These are phyloP conservation scores for Chromoteleia sp. DNA, from an alignment of 2,888 invertebrate genomes.

Conservation along the genomic window DNA sequence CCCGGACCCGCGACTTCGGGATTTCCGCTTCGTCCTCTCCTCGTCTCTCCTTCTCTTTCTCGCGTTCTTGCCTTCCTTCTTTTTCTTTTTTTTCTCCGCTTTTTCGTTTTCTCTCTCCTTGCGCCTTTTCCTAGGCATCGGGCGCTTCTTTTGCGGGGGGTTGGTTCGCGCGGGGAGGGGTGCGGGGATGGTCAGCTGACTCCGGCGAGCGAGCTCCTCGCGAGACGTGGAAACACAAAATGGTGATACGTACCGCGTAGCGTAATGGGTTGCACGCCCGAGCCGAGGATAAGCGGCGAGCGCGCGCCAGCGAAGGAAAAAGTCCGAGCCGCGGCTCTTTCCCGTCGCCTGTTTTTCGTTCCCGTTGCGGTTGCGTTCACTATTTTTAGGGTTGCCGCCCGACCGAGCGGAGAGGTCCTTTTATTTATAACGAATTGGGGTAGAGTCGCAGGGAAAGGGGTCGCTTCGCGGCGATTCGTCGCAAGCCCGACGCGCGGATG, in stretches of 20 bases:
- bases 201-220: slow-evolving; percentile 5
- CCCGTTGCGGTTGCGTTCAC: background rate
- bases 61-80: no score
- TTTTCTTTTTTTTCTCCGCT: no score
- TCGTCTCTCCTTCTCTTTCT: slow-evolving; percentile 4
- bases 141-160: background rate
- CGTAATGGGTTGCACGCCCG: background rate
- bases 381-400: slow-evolving; percentile 19
- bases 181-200: slow-evolving; percentile 21
- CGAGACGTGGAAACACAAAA: slow-evolving; percentile 15
- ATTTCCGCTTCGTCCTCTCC: slow-evolving; percentile 1
- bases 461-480: background rate
- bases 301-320: slow-evolving; percentile 2
- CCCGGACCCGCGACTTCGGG: no score
- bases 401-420: slow-evolving; percentile 11
- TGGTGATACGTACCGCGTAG: slow-evolving; percentile 26
- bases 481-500: background rate
- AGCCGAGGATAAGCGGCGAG: slow-evolving; percentile 5
- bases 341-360: background rate
- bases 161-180: background rate
- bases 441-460: slow-evolving; percentile 12
- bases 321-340: background rate
- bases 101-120: background rate
- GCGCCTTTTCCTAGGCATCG: slow-evolving; percentile 1
- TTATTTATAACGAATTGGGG: slow-evolving; percentile 18